These are phyloP conservation scores for Lucilia cuprina DNA, from an alignment of 1,140 invertebrate species.

Conservation along the genomic window DNA sequence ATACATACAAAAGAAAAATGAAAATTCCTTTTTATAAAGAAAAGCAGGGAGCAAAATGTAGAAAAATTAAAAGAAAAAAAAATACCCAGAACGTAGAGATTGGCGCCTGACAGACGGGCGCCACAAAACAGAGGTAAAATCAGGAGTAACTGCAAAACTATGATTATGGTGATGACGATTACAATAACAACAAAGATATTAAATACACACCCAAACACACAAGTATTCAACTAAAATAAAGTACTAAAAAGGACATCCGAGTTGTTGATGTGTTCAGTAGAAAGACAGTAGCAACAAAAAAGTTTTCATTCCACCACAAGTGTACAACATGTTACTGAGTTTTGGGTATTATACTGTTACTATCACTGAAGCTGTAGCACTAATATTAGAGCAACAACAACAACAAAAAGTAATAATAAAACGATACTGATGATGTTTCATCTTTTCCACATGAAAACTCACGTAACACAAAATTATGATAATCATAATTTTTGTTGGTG, in stretches of 20 bases:
- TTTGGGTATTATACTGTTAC: neutral
- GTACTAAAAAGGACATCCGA: conserved; percentile 27
- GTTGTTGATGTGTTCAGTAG: conserved; percentile 23
- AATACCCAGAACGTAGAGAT: conserved; percentile 9
- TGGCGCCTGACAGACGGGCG: conserved; percentile 60
- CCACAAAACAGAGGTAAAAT: conserved; percentile 61
- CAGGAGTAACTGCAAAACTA: conserved; percentile 61
- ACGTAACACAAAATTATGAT: conserved; percentile 63
- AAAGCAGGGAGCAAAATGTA: neutral
- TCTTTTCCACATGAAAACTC: conserved; percentile 63
- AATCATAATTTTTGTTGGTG: conserved; percentile 47
- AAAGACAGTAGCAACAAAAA: neutral
- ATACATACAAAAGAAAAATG: neutral
- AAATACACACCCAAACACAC: conserved; percentile 18
- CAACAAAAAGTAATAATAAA: conserved; percentile 39
- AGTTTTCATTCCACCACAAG: neutral
- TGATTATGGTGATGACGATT: conserved; percentile 62
- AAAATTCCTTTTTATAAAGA: neutral
- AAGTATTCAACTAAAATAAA: neutral
- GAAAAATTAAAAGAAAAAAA: neutral
- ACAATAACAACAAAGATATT: conserved; percentile 45
- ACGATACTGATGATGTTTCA: conserved; percentile 58
- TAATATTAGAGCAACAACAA: neutral
- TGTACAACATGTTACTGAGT: neutral
- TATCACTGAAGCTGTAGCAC: too few relatives aligned